Evolutionary conservation across 1,140 invertebrate species (phyloP), one percentile per base, ranked within the genome.

Genomic region (Drosophila sp.): DNA sequence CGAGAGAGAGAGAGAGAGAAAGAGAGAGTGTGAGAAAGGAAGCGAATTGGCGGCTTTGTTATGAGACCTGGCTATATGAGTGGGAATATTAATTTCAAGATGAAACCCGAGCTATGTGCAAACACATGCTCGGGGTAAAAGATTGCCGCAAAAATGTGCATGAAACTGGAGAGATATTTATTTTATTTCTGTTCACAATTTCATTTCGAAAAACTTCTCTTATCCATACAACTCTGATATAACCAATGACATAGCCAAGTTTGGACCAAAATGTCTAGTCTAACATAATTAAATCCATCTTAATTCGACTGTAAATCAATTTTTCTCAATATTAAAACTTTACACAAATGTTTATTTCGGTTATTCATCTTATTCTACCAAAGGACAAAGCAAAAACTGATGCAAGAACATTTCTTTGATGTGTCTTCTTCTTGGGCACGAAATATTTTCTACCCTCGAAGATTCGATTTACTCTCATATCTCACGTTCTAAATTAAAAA

Each of bases 11-110:
- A 55, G 3, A 30, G 27, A 55, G 50, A 0, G 25, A 1, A 7
- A 3, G 3, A n/a, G 11, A 11, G 27, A 11, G 4, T 3, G 1
- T 44, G 47, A 7, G 47, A 27, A 1, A 6, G 27, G 55, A n/a
- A 30, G 55, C 8, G 56, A 58, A 35, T 35, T 58, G 32, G 56
- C 56, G 33, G 38, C 25, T 56, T 61, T 68, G 70, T 60, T 35
- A 50, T 58, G 55, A 30, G 60, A 35, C 41, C 38, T 11, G 60
- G 41, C 8, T 58, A 38, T 33, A 58, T 58, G 56, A 35, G 56
- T 58, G 56, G 56, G 56, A 58, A 58, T 58, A 58, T 58, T 58
- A 58, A 38, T 58, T 58, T 58, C 32, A 58, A 58, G 56, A 58
- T 38, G 56, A 58, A 58, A 58, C 56, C 38, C 17, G 56, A 50